Evolutionary conservation across 2,888 invertebrate genomes (phyloP).

Genomic region (Meghimatium bilineatum): DNA sequence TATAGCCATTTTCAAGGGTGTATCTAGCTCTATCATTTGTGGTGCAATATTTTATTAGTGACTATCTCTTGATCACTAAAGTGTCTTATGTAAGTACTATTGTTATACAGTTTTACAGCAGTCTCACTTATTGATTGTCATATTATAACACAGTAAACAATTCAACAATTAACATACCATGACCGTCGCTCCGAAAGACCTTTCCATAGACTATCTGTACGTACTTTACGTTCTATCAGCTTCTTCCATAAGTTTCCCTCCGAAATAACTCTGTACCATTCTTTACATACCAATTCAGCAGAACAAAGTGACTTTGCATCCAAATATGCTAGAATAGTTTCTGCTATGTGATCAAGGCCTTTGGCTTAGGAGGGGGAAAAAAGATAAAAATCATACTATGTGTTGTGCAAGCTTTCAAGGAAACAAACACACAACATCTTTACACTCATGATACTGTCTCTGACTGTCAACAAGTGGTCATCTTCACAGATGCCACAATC

Average conservation of each 20-base stretch:
- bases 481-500: not conserved
- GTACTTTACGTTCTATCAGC: slow-evolving; percentile 96
- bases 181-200: slow-evolving; percentile 96
- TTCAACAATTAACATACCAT: slow-evolving; percentile 83
- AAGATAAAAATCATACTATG: not conserved
- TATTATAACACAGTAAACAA: not conserved
- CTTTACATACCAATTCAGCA: slow-evolving; percentile 96
- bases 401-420: no score
- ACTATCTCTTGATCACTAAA: no score
- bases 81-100: no score
- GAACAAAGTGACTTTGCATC: slow-evolving; percentile 96
- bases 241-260: slow-evolving; percentile 98
- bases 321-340: slow-evolving; percentile 95
- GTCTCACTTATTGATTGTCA: no score
- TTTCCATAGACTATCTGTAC: slow-evolving; percentile 96
- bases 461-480: no score
- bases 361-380: slow-evolving; percentile 83
- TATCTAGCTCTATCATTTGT: no score
- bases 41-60: no score
- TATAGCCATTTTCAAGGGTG: no score
- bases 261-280: slow-evolving; percentile 97
- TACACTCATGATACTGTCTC: no score
- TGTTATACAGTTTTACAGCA: no score
- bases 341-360: slow-evolving; percentile 97
- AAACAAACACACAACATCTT: no score